Evolutionary conservation across 2,113 vertebrate genomes (phyloP).

Genomic region (Plectropomus leopardus): DNA sequence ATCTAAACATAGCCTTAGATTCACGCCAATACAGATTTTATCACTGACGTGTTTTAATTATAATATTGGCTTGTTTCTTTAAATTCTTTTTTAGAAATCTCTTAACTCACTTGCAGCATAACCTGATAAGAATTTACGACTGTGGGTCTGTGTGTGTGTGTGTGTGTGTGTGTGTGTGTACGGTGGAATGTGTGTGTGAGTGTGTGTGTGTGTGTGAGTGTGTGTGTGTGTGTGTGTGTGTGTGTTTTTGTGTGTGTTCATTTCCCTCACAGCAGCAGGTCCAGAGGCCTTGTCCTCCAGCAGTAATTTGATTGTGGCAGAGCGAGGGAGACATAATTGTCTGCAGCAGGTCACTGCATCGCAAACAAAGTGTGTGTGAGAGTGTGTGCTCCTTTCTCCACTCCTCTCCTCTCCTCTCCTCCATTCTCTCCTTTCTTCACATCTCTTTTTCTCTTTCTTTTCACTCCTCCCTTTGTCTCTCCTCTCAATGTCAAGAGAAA

Average conservation of each 20-base stretch:
- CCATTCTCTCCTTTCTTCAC: too few species aligned
- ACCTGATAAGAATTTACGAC: neutral
- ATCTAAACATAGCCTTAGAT: too few species aligned
- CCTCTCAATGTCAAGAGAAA: conserved; percentile 76
- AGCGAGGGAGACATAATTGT: conserved; percentile 68
- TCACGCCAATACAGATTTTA: neutral
- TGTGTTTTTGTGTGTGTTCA: conserved; percentile 17
- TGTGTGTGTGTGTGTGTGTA: neutral
- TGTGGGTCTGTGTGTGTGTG: neutral
- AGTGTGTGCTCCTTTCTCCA: conserved; percentile 6
- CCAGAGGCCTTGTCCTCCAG: conserved; percentile 71
- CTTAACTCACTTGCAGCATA: neutral
- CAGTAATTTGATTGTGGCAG: conserved; percentile 76
- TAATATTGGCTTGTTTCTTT: neutral
- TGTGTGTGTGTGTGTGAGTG: neutral
- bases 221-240: conserved; percentile 4
- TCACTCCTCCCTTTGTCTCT: conserved; percentile 43
- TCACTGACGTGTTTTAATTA: too few species aligned
- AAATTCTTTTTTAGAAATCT: neutral
- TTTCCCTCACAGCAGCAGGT: conserved; percentile 43
- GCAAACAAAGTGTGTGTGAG: conserved; percentile 54
- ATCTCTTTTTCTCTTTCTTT: neutral
- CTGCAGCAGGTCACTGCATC: conserved; percentile 67
- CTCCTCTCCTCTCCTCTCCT: neutral
- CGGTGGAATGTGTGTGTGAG: neutral